Base-by-base conservation (phyloP, 2,113 vertebrate species). In the Xyrauchen texanus region DNA sequence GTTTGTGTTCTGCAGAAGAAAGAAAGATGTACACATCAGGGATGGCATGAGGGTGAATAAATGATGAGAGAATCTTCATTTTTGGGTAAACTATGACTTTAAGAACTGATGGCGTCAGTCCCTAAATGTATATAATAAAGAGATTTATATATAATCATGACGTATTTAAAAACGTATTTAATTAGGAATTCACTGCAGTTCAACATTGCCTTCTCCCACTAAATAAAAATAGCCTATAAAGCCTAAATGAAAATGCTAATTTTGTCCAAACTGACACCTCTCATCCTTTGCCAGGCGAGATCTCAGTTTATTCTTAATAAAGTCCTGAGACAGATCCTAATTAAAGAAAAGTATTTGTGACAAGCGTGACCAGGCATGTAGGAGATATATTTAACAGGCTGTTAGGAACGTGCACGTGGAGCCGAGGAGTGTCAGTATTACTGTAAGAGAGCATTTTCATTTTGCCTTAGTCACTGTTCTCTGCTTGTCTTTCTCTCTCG, bases 291-390 rank as follows among this genome's bases (percentile, higher is more conserved):
- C 9, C 6, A 61, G 57, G n/a, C 16, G 45, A 74, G n/a, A 60
- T 49, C 57, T 62, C 71, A 34, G 10, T 63, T 63, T 53, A 44
- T 6, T 16, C 66, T 44, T 70, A 64, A 69, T 70, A 64, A 46
- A 70, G 58, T 64, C 60, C 61, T 49, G 51, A 57, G 61, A 49
- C 68, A 47, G n/a, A 57, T 63, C 15, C 47, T 75, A 70, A 83
- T 51, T 58, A 42, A 69, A 45, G 10, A 11, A 7, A 67, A 79
- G 8, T 2, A 34, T 68, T 55, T 42, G 5, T 16, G 61, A 53
- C 15, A 51, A 51, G 68, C 42, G 7, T 72, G 76, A 47, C 53
- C 44, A 57, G 16, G n/a, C 52, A 65, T 57, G 77, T 11, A 62
- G 15, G 16, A 63, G 60, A 69, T 46, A 75, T 57, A 55, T 79